These are phyloP conservation scores for Parapristionchus giblindavisi DNA, from an alignment of 2,888 invertebrate species.

Conservation along the genomic window DNA sequence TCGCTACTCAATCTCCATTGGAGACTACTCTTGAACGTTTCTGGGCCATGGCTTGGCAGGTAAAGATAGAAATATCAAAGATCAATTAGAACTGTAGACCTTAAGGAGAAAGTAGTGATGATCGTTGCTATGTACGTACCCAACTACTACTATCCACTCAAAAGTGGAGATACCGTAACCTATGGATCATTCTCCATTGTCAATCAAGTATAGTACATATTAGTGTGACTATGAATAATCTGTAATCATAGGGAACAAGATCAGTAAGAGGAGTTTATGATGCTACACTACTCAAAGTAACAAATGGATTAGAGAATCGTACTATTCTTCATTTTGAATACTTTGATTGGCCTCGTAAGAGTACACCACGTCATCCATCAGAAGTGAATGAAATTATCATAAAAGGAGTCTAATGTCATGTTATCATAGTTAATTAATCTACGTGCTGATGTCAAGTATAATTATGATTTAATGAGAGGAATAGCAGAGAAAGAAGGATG, in stretches of 20 bases:
- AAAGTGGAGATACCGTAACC: neutral
- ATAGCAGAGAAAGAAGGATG: constrained; percentile 4
- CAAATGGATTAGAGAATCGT: neutral
- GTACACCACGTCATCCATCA: neutral
- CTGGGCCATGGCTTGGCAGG: constrained; percentile 36
- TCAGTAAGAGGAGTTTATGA: neutral
- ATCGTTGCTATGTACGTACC: neutral
- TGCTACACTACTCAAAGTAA: constrained; percentile 13
- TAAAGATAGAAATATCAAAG: neutral
- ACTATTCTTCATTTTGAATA: constrained; percentile 14
- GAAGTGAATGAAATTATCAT: constrained; percentile 5
- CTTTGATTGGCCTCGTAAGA: constrained; percentile 20
- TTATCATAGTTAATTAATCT: neutral
- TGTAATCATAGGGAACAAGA: constrained; percentile 6
- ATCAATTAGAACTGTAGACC: no score
- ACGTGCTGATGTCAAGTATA: neutral
- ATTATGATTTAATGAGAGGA: neutral
- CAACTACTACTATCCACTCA: neutral
- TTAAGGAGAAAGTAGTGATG: constrained; percentile 16
- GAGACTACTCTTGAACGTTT: neutral
- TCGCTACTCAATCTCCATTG: constrained; percentile 13
- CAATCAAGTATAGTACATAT: neutral
- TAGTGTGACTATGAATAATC: neutral
- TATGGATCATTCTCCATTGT: neutral
- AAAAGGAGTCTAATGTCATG: neutral